A percentile compares a stretch with the other conserved stretches of the same genome.
phyloP scores from a whole-genome alignment of 1,140 invertebrate species.

The Pentalonia nigronervosa region DNA sequence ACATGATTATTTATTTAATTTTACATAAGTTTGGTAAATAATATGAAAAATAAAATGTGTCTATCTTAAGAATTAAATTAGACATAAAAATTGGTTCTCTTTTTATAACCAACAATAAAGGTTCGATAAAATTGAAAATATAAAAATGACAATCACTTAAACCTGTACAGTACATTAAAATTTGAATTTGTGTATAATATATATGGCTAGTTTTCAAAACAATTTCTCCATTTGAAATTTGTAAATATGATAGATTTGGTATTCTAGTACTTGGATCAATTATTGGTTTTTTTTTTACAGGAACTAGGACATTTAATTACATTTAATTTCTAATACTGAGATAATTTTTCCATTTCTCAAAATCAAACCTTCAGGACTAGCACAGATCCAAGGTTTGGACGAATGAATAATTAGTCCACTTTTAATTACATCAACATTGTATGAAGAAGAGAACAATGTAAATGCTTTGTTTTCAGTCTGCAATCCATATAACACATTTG shows the following conservation, averaged over 20 bases:
- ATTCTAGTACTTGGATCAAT: constrained; percentile 7
- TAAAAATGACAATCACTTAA: neutral
- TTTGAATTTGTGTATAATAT: constrained; percentile 31
- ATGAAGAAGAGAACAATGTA: too few relatives aligned
- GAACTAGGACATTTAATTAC: too few relatives aligned
- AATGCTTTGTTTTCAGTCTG: too few relatives aligned
- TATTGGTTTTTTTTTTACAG: neutral
- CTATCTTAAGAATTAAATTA: neutral
- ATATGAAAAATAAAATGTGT: constrained; percentile 11
- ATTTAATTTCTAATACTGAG: too few relatives aligned
- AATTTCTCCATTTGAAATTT: neutral
- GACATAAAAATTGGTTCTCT: neutral
- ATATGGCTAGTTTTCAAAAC: neutral
- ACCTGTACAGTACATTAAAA: constrained; percentile 19
- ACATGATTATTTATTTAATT: neutral
- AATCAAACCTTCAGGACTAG: constrained; percentile 14
- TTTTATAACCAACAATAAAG: neutral
- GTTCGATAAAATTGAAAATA: neutral
- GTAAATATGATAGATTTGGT: neutral
- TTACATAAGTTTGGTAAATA: constrained; percentile 5
- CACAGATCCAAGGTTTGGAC: neutral
- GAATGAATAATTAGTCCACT: too few relatives aligned
- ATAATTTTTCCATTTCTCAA: constrained; percentile 7
- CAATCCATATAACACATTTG: constrained; percentile 2
- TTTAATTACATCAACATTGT: too few relatives aligned